Base-by-base conservation (phyloP, 1,140 invertebrate species). In the Piezodorus guildinii region DNA sequence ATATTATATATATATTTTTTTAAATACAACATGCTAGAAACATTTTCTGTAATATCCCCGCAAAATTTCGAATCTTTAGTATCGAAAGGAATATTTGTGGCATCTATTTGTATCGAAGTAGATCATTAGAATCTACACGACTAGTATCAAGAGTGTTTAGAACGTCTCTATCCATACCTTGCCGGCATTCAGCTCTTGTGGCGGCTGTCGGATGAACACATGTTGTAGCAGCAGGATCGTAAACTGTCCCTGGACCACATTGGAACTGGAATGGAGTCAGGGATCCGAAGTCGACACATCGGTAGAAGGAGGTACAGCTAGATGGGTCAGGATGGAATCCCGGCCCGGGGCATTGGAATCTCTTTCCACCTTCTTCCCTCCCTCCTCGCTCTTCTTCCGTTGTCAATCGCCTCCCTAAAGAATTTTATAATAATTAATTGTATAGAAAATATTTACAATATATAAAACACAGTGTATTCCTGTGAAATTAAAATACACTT, bases 171-270 rank as follows among this genome's bases (percentile, higher is more conserved):
- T 49, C 2, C 16, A 17, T 56, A 56, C 52, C 52, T 25, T 56
- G 52, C 60, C 61, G 52, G 68, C 83, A 85, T 69, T 83, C 79
- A 19, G 72, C 62, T 25, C 82, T 75, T 62, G 75, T 80, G 66
- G 80, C 83, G n/a, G 78, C 81, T 62, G 77, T 76, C 6, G 85
- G 80, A 73, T 85, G 79, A 65, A 85, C 86, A 70, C 85, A 89
- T 62, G 81, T 76, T 66, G 80, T 78, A n/a, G 76, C 78, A 1
- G 77, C 74, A 16, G 80, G 78, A 69, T 88, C 86, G 65, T 82
- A 89, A 10, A 88, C 82, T 3, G 85, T 87, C 30, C 84, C 85
- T 51, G 78, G 76, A 1, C 79, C 82, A 71, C 86, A 88, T 73
- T 83, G 78, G 71, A 86, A 87, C 74, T 79, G 77, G 64, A 83